Evolutionary conservation across 2,888 invertebrate genomes (phyloP), one percentile per base, ranked within the genome.

Genomic region (Pyrochroa serraticornis): DNA sequence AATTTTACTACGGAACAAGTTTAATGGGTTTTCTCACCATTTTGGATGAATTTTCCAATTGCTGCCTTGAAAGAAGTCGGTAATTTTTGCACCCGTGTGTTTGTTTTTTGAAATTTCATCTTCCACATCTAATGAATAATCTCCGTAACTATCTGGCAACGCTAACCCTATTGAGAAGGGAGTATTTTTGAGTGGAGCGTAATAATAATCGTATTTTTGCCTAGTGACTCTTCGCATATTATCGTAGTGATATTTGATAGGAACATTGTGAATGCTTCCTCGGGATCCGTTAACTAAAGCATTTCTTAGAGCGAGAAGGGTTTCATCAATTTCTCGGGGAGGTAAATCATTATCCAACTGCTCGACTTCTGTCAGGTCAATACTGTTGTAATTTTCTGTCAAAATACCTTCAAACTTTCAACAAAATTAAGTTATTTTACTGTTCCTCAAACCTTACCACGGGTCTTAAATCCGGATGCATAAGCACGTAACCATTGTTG

Each of bases 331-430:
- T 64, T 85, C 85, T 51, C 93, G 83, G 0, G 90, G 86, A 0
- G 82, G 84, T 46, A 84, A 82, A 63, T 86, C 85, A 64, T 84
- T 83, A 69, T 91, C 89, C 14, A 92, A 84, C 64, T 96, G 90
- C 77, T 98, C 97, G 5, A 98, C 91, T 81, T 98, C 97, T 1
- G 92, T 89, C 56, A 99, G 84, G 79, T 98, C 98, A 33, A 98
- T 91, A 77, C 96, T 97, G 80, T 97, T 96, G 81, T 94, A 97
- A 78, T 96, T 97, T 54, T 68, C 66, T 54, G 71, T 70, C 34
- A 69, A 46, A 43, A 66, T 59, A 0, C 71, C 72, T 49, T 69
- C 62, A 60, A 67, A 72, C 72, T 72, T 42, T 2, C 39, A 46
- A 22, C 7, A 42, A 41, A 22, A 41, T 7, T 22, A 38, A 53